Percentiles rank a stretch among this genome's conserved stretches.
These are phyloP conservation scores for Ichneumon xanthorius DNA, from an alignment of 2,888 invertebrate genomes.

Conservation along the genomic window DNA sequence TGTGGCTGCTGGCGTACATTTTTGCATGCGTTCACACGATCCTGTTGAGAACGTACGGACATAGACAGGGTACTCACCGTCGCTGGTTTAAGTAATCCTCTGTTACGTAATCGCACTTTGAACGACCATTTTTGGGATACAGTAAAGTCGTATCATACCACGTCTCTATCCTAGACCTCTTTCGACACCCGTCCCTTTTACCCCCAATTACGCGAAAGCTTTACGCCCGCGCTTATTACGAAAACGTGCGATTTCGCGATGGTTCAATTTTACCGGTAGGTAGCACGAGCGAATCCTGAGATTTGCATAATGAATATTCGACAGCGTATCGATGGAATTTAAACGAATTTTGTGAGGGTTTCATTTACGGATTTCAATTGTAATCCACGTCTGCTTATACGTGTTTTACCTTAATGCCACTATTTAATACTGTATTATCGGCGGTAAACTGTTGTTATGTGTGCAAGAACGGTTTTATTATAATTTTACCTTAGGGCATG, in stretches of 20 bases:
- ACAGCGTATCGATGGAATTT: not conserved
- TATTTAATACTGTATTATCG: not conserved
- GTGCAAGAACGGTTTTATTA: not conserved
- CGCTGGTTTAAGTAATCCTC: not conserved
- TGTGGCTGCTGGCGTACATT: not conserved
- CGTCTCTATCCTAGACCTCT: not conserved
- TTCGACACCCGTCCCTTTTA: not conserved
- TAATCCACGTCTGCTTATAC: not conserved
- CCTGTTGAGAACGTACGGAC: not conserved
- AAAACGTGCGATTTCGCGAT: not conserved
- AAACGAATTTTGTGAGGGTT: slow-evolving; percentile 5
- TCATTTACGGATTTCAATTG: not conserved
- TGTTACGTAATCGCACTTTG: not conserved
- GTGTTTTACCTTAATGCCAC: not conserved
- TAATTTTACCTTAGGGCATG: not conserved
- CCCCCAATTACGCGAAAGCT: not conserved
- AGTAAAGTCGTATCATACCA: not conserved
- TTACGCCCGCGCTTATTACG: not conserved
- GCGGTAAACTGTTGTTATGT: not conserved
- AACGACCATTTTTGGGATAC: not conserved
- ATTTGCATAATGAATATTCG: slow-evolving; percentile 5
- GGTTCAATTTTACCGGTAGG: not conserved
- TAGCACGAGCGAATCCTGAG: not conserved
- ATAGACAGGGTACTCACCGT: not conserved
- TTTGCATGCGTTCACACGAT: not conserved